These are phyloP conservation scores for Xyliphius kryptos DNA, from an alignment of 2,113 vertebrate species.

Conservation along the genomic window DNA sequence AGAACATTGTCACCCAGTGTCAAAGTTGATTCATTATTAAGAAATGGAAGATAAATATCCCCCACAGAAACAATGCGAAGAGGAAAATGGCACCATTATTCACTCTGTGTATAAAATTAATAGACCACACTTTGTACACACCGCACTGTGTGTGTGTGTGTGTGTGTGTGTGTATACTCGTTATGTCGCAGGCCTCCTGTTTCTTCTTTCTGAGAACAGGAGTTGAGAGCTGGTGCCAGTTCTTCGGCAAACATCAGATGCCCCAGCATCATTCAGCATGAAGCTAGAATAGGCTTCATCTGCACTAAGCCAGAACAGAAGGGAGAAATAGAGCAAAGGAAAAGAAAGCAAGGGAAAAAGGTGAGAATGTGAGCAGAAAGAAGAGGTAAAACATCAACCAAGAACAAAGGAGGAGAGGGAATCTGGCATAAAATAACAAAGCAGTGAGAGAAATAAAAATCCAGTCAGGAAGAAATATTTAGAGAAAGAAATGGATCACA, in stretches of 20 bases:
- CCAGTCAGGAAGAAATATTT: too few species aligned
- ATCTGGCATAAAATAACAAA: too few species aligned
- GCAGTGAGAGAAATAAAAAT: too few species aligned
- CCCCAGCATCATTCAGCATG: slow-evolving; percentile 41
- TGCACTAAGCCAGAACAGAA: background rate
- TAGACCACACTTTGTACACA: slow-evolving; percentile 49
- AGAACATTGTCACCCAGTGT: slow-evolving; percentile 29
- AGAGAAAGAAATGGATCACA: too few species aligned
- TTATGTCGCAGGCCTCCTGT: slow-evolving; percentile 34
- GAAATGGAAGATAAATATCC: slow-evolving; percentile 59
- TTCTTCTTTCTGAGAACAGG: slow-evolving; percentile 50
- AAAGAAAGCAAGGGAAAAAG: background rate
- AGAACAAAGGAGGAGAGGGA: too few species aligned
- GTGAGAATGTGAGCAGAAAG: background rate
- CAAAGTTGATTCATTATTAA: slow-evolving; percentile 46
- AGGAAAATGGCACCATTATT: slow-evolving; percentile 55
- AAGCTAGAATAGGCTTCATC: slow-evolving; percentile 16
- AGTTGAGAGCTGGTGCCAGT: slow-evolving; percentile 53
- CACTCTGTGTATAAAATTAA: slow-evolving; percentile 50
- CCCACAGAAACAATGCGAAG: slow-evolving; percentile 41
- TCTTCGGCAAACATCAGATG: slow-evolving; percentile 62
- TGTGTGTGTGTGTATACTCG: slow-evolving; percentile 22
- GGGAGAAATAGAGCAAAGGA: background rate
- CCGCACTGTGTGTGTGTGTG: slow-evolving; percentile 12
- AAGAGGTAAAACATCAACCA: too few species aligned